Evolutionary conservation across 2,113 vertebrate genomes (phyloP).

Genomic region (Solea senegalensis): DNA sequence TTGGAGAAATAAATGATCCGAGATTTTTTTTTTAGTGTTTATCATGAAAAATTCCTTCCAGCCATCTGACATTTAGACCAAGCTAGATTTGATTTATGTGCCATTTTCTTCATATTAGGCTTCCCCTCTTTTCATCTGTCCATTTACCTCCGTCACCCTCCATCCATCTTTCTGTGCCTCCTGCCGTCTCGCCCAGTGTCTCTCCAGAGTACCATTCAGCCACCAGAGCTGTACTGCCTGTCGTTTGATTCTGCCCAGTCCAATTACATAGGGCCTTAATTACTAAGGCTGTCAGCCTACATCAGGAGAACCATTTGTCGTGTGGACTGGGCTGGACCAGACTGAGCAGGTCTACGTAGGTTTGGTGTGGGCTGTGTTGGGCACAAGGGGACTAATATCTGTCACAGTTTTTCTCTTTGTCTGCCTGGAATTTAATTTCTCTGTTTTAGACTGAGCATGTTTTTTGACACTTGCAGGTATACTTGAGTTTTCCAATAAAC

Average conservation of each 20-base stretch:
- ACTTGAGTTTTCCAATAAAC: too few species aligned
- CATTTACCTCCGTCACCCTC: constrained; percentile 35
- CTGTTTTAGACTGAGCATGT: neutral
- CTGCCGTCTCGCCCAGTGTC: constrained; percentile 25
- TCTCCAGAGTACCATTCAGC: constrained; percentile 54
- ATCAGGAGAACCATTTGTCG: constrained; percentile 77
- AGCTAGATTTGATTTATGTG: constrained; percentile 9
- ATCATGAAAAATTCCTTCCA: neutral
- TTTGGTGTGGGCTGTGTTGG: constrained; percentile 21
- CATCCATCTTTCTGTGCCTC: constrained; percentile 31
- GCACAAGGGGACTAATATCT: constrained; percentile 36
- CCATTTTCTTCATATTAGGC: neutral
- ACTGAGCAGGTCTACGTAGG: constrained; percentile 31
- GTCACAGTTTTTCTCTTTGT: neutral
- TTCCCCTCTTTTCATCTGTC: constrained; percentile 1
- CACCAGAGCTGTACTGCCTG: constrained; percentile 56
- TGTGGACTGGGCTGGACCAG: constrained; percentile 49
- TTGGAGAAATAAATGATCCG: neutral
- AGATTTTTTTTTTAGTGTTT: neutral
- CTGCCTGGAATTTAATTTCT: neutral
- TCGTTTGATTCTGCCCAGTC: constrained; percentile 67
- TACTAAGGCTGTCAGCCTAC: constrained; percentile 75
- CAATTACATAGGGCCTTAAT: constrained; percentile 80
- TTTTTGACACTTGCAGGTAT: too few species aligned
- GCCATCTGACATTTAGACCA: neutral